Conservation (phyloP, 2,113 vertebrate genomes). For the Albula glossodonta region DNA sequence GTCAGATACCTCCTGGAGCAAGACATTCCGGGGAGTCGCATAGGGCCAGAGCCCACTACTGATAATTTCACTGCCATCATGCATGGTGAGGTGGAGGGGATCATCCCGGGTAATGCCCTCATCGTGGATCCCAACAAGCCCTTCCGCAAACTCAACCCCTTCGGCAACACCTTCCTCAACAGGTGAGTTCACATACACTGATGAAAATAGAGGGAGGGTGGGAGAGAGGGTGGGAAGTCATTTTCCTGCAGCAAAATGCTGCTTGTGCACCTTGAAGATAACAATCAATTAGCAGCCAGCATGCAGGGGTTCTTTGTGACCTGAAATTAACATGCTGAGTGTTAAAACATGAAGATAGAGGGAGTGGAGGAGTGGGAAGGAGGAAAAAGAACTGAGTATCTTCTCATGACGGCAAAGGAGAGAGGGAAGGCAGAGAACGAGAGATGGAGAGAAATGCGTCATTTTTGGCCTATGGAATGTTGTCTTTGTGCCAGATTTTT, state of each 20-base stretch:
- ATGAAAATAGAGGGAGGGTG: background rate
- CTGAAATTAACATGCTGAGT: background rate
- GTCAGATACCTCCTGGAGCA: slow-evolving; percentile 87
- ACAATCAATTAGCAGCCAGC: too few relatives aligned
- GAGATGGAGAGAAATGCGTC: slow-evolving; percentile 31
- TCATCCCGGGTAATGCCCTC: slow-evolving; percentile 86
- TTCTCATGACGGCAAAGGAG: background rate
- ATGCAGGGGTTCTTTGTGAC: background rate
- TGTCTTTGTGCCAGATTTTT: slow-evolving; percentile 64
- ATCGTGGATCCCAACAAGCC: slow-evolving; percentile 91
- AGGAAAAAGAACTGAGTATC: slow-evolving; percentile 9
- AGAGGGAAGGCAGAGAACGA: slow-evolving; percentile 34
- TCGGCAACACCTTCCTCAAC: slow-evolving; percentile 91
- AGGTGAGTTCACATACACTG: slow-evolving; percentile 68
- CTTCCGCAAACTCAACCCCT: slow-evolving; percentile 90
- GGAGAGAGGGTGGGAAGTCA: background rate
- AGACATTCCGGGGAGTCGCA: slow-evolving; percentile 85
- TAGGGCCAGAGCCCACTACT: slow-evolving; percentile 91
- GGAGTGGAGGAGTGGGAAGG: background rate
- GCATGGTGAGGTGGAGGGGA: slow-evolving; percentile 81
- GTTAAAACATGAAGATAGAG: background rate
- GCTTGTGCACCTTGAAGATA: too few relatives aligned
- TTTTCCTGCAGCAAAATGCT: too few relatives aligned
- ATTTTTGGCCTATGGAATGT: slow-evolving; percentile 66
- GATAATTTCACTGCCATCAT: slow-evolving; percentile 93